Base-by-base conservation (phyloP, 2,888 invertebrate species). In the Anoncus sp. region DNA sequence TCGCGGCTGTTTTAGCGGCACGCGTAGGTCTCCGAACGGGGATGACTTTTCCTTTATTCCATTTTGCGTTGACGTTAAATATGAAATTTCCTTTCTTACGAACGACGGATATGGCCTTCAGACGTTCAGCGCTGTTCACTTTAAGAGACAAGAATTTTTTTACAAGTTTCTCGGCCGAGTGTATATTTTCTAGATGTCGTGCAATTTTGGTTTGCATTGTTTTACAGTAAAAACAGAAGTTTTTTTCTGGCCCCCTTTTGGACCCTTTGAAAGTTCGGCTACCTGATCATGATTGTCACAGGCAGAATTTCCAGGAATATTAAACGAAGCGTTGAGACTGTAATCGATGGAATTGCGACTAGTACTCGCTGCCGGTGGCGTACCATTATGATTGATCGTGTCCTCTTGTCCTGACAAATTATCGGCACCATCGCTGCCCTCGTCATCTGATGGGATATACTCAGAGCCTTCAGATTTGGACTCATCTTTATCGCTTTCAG, bases 1-100 rank as follows among this genome's bases (percentile, higher is more conserved):
- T 45, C 38, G 71, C 72, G 5, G 16, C 18, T 20, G 57, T 55
- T 12, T 31, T 35, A 51, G 47, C 38, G 2, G 27, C 62, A 3
- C 31, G 3, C 18, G 35, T 57, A 2, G 75, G 80, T 49, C 70
- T 63, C 47, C 83, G 65, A 20, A 73, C 72, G 24, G 74, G 75
- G 49, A 81, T 77, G 1, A 83, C 38, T 35, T 62, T 62, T 6
- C 82, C 81, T 1, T 73, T 70, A 49, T 82, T 82, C 1, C 49
- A 63, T 5, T 72, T 59, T 1, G 31, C 7, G 20, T 75, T 53
- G 1, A 75, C 77, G 22, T 80, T 82, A 24, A 65, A 72, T 0
- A 80, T 1, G 62, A 75, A 80, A 45, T 73, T 63, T 20, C 80
- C 80, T 40, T 67, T 65, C n/a, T 71, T 77, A 10, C 77, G 51